Conservation (phyloP, 1,140 invertebrate genomes). For the Drosophila burlai region DNA sequence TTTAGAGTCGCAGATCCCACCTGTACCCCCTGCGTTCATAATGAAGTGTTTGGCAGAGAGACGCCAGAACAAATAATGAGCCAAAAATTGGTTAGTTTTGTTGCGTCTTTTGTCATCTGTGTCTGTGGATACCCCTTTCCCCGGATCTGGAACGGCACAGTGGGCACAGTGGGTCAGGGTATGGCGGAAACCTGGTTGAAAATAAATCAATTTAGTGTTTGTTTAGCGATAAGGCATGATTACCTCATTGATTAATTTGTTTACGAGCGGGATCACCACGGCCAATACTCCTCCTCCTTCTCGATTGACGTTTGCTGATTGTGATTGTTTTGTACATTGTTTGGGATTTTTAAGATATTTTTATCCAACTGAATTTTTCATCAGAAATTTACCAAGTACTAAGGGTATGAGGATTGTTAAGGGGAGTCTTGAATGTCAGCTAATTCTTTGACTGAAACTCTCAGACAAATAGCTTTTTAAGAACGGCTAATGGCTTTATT, state of each 20-base stretch:
- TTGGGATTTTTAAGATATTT: slow-evolving; percentile 30
- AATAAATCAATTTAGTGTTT: slow-evolving; percentile 27
- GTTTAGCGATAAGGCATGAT: slow-evolving; percentile 45
- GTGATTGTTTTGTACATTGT: slow-evolving; percentile 31
- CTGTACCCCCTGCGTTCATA: slow-evolving; percentile 43
- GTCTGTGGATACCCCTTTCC: slow-evolving; percentile 8
- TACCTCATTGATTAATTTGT: slow-evolving; percentile 73
- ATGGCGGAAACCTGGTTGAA: not conserved
- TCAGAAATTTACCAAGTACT: not conserved
- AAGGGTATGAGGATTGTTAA: not conserved
- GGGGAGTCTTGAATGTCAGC: not conserved
- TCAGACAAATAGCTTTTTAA: not conserved
- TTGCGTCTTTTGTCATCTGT: slow-evolving; percentile 54
- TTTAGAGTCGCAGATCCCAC: slow-evolving; percentile 36
- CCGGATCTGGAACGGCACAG: slow-evolving; percentile 38
- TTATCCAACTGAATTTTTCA: slow-evolving; percentile 19
- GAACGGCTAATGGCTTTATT: not conserved
- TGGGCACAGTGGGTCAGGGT: slow-evolving; percentile 42
- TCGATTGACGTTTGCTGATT: not conserved
- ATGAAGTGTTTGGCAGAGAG: slow-evolving; percentile 59
- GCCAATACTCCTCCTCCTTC: not conserved
- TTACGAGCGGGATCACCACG: slow-evolving; percentile 15
- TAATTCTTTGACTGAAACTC: not conserved
- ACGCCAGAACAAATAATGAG: slow-evolving; percentile 71
- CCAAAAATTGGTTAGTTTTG: slow-evolving; percentile 59